These are phyloP conservation scores for Phrynocephalus forsythii DNA, from an alignment of 2,797 vertebrate species.

Conservation along the genomic window DNA sequence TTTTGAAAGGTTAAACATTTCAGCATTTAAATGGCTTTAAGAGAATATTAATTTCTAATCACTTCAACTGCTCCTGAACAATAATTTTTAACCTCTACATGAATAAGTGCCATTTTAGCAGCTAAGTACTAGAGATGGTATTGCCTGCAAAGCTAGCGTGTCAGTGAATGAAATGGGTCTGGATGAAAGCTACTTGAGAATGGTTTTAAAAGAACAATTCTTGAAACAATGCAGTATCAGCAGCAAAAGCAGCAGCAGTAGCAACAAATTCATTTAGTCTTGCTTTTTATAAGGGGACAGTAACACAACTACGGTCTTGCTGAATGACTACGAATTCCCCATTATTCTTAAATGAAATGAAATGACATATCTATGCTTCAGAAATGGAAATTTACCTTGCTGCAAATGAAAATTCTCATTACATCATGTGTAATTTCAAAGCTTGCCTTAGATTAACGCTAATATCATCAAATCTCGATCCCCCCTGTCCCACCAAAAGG, in stretches of 20 bases:
- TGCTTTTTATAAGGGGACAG: constrained; percentile 13
- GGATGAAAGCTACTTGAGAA: constrained; percentile 29
- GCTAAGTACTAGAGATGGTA: constrained; percentile 34
- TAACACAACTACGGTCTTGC: constrained; percentile 15
- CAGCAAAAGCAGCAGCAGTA: not conserved
- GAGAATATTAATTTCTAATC: constrained; percentile 67
- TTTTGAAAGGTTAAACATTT: constrained; percentile 70
- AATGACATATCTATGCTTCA: not conserved
- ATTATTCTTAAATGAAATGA: not conserved
- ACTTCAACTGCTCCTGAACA: constrained; percentile 51
- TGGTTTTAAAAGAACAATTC: not conserved
- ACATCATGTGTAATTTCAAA: not conserved
- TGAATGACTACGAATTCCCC: constrained; percentile 30
- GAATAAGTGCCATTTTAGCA: constrained; percentile 55
- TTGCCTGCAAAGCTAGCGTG: constrained; percentile 32
- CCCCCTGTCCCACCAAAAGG: not conserved
- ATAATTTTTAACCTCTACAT: constrained; percentile 62
- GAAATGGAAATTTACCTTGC: not conserved
- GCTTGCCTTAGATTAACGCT: not conserved
- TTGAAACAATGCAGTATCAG: not conserved
- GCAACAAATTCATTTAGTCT: not conserved
- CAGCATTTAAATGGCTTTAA: constrained; percentile 66
- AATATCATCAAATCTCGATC: not conserved
- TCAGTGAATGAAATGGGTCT: constrained; percentile 31
- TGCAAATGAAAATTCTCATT: not conserved